phyloP scores from a whole-genome alignment of 2,113 vertebrate genomes.

The Fulmarus glacialis region DNA sequence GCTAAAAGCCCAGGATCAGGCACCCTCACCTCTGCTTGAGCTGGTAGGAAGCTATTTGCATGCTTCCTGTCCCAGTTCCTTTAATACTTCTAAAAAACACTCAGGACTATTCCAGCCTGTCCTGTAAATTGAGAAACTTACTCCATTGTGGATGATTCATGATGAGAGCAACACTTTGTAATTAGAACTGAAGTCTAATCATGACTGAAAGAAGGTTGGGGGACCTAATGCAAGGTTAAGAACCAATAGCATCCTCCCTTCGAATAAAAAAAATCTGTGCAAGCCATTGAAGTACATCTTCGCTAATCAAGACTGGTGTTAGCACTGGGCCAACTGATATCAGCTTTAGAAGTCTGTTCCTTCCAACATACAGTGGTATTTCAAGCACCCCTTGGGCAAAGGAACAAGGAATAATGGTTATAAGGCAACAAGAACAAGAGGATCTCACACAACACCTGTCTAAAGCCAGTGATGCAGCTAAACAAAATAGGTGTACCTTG shows the following conservation, averaged over 20 bases:
- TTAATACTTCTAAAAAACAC: neutral
- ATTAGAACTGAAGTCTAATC: neutral
- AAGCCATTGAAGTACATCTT: neutral
- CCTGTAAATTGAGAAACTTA: neutral
- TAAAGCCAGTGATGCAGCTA: neutral
- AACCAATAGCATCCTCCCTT: neutral
- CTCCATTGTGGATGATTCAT: neutral
- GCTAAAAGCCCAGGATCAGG: neutral
- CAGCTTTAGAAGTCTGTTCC: neutral
- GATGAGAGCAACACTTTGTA: neutral
- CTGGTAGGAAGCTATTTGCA: neutral
- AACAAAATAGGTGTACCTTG: neutral
- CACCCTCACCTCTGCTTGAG: neutral
- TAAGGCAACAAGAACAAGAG: neutral
- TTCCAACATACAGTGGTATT: neutral
- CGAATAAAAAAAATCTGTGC: neutral
- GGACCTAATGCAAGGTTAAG: neutral
- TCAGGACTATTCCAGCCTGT: neutral
- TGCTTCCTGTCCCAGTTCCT: neutral
- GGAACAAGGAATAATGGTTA: neutral
- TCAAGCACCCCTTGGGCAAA: neutral
- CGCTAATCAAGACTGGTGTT: neutral
- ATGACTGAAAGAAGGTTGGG: neutral
- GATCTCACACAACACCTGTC: neutral
- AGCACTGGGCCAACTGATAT: neutral